Conservation (phyloP, 2,797 vertebrate species). For the Rhabdophis nuchalis region DNA sequence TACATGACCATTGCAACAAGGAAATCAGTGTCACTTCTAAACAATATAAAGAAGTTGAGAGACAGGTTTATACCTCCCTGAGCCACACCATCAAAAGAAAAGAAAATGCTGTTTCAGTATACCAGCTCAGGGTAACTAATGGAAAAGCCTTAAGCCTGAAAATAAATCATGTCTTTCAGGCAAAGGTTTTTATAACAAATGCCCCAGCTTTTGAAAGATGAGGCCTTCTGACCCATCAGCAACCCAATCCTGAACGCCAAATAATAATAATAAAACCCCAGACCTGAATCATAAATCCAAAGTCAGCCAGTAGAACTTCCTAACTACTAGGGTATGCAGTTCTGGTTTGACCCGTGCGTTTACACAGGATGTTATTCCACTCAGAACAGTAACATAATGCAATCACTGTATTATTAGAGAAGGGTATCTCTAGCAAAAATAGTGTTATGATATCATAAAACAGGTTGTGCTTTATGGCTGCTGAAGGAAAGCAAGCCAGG, state of each 20-base stretch:
- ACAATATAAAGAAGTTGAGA: slow-evolving; percentile 9
- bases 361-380: not conserved
- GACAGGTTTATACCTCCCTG: not conserved
- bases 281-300: not conserved
- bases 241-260: not conserved
- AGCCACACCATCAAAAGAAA: not conserved
- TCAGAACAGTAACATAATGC: not conserved
- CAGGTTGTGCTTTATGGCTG: not conserved
- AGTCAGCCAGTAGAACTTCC: not conserved
- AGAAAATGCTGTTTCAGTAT: not conserved
- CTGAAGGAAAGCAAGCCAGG: not conserved
- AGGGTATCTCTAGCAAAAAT: not conserved
- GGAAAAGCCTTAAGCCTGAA: not conserved
- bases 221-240: not conserved
- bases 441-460: not conserved
- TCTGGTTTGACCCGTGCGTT: not conserved
- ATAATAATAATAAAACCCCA: not conserved
- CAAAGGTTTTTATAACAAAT: not conserved
- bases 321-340: not conserved
- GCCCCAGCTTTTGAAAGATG: not conserved
- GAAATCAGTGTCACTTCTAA: slow-evolving; percentile 1
- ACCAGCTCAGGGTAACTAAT: not conserved
- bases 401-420: not conserved
- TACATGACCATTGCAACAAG: not conserved
- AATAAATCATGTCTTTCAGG: slow-evolving; percentile 6